Percentiles rank a stretch among this genome's conserved stretches.
Conservation (phyloP, 2,797 vertebrate species). For the Tamandua tetradactyla region DNA sequence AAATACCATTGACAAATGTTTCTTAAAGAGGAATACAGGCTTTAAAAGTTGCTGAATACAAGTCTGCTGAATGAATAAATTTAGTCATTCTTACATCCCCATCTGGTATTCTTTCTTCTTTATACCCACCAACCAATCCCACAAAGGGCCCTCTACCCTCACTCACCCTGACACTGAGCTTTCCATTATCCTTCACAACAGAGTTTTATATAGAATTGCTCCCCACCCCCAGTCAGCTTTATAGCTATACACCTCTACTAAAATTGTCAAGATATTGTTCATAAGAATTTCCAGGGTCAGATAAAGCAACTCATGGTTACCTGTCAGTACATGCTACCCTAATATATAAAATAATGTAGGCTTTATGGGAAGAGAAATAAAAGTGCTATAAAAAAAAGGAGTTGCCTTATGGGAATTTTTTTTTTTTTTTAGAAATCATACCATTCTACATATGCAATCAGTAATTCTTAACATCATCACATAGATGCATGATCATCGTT, state of each 20-base stretch:
- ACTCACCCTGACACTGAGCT: background rate
- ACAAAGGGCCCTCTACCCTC: background rate
- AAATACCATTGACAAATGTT: background rate
- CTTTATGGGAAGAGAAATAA: constrained; percentile 10
- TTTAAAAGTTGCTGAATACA: background rate
- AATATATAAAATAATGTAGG: background rate
- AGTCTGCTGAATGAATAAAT: background rate
- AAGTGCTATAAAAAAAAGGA: background rate
- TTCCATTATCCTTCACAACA: background rate
- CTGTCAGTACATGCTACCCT: background rate
- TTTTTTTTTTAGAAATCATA: too few relatives aligned
- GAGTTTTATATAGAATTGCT: background rate
- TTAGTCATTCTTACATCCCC: background rate
- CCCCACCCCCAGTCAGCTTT: background rate
- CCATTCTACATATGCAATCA: too few relatives aligned
- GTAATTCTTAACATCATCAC: too few relatives aligned
- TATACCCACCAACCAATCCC: background rate
- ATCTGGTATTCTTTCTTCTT: background rate
- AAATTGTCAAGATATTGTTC: background rate
- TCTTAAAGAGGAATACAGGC: background rate
- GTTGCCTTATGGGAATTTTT: background rate
- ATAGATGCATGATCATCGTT: too few relatives aligned
- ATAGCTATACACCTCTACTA: background rate
- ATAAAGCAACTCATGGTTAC: background rate
- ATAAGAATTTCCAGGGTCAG: background rate